Evolutionary conservation across 2,797 vertebrate genomes (phyloP).

Genomic region (Chelmon rostratus): DNA sequence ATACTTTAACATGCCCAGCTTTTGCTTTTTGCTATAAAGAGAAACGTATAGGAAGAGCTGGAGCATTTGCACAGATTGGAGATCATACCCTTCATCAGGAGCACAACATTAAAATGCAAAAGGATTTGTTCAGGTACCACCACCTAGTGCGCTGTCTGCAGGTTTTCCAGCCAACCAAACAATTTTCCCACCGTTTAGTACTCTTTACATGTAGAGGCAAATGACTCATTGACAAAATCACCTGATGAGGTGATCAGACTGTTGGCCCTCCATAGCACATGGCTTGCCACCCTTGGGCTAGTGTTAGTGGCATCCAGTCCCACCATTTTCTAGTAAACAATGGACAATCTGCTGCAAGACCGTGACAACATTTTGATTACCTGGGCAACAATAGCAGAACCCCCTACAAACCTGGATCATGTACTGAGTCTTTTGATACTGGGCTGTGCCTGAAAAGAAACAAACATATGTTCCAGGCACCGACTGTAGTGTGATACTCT

Average conservation of each 20-base stretch:
- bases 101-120: neutral
- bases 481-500: neutral
- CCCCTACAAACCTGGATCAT: constrained; percentile 1
- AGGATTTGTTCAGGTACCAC: neutral
- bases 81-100: neutral
- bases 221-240: constrained; percentile 3
- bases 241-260: constrained; percentile 8
- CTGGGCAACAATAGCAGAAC: neutral
- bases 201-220: constrained; percentile 2
- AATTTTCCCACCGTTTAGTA: neutral
- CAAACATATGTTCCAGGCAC: neutral
- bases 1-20: neutral
- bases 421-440: constrained; percentile 11
- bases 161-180: constrained; percentile 17
- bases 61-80: neutral
- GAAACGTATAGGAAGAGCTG: constrained; percentile 1
- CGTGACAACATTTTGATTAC: constrained; percentile 16
- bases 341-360: neutral
- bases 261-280: neutral
- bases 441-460: constrained; percentile 2
- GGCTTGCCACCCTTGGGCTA: neutral
- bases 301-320: neutral
- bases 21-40: neutral
- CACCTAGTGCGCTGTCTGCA: neutral
- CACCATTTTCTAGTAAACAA: constrained; percentile 15